These are phyloP conservation scores for Speoplatyrhinus poulsoni DNA, from an alignment of 2,113 vertebrate genomes.

Conservation along the genomic window DNA sequence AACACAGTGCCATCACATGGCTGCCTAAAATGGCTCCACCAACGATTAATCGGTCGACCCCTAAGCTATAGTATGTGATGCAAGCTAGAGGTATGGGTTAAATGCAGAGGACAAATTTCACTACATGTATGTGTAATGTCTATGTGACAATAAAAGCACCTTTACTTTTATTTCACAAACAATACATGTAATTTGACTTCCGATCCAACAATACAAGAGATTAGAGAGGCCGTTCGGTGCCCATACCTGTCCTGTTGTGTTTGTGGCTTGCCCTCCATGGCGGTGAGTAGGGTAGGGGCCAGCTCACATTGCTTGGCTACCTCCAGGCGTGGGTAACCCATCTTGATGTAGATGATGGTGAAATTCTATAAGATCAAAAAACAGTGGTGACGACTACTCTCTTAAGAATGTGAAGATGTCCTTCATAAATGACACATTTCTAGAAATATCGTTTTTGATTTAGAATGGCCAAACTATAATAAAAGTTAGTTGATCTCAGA, in stretches of 20 bases:
- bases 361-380: constrained; percentile 84
- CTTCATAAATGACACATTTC: not conserved
- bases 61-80: too few relatives aligned
- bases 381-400: not conserved
- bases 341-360: constrained; percentile 99
- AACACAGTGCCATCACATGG: too few relatives aligned
- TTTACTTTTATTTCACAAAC: too few relatives aligned
- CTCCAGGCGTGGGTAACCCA: constrained; percentile 95
- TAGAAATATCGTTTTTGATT: not conserved
- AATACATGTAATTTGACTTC: too few relatives aligned
- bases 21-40: too few relatives aligned
- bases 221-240: not conserved
- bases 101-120: too few relatives aligned
- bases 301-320: constrained; percentile 95
- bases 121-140: too few relatives aligned
- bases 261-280: constrained; percentile 97
- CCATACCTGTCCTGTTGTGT: constrained; percentile 95
- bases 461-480: not conserved
- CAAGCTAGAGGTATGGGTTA: too few relatives aligned
- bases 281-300: constrained; percentile 95
- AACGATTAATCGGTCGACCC: too few relatives aligned
- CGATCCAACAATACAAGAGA: too few relatives aligned
- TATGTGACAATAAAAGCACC: too few relatives aligned
- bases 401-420: not conserved
- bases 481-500: too few relatives aligned